phyloP scores from a whole-genome alignment of 2,113 vertebrate species.

The Nesogale talazaci region DNA sequence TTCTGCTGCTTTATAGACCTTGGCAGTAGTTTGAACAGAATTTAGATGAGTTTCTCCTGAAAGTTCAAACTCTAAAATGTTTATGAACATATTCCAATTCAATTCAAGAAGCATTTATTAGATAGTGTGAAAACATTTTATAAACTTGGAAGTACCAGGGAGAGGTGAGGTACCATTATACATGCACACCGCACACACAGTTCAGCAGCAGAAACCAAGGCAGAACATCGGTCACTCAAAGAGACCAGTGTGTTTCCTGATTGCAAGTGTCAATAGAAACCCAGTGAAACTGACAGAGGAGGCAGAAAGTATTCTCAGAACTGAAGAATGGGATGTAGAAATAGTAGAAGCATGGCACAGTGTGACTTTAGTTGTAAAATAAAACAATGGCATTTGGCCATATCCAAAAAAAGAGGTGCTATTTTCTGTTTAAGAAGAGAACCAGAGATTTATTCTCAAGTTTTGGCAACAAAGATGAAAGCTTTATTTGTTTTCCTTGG shows the following conservation, averaged over 20 bases:
- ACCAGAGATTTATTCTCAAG: neutral
- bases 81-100: slow-evolving; percentile 52
- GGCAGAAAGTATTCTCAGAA: neutral
- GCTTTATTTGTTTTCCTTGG: slow-evolving; percentile 38
- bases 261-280: neutral
- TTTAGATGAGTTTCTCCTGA: slow-evolving; percentile 54
- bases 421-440: slow-evolving; percentile 13
- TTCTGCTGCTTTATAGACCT: slow-evolving; percentile 59
- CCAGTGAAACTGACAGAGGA: neutral
- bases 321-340: neutral
- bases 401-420: neutral
- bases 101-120: slow-evolving; percentile 57
- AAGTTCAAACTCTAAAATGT: slow-evolving; percentile 66
- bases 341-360: neutral
- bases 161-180: neutral
- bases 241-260: neutral
- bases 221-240: neutral
- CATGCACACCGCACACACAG: neutral
- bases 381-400: slow-evolving; percentile 4
- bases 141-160: slow-evolving; percentile 4
- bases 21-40: slow-evolving; percentile 56
- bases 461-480: slow-evolving; percentile 43
- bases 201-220: neutral
- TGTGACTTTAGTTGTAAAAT: neutral
- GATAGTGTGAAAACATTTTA: slow-evolving; percentile 15